Evolutionary conservation across 2,113 vertebrate species (phyloP).

Genomic region (Panthera uncia): DNA sequence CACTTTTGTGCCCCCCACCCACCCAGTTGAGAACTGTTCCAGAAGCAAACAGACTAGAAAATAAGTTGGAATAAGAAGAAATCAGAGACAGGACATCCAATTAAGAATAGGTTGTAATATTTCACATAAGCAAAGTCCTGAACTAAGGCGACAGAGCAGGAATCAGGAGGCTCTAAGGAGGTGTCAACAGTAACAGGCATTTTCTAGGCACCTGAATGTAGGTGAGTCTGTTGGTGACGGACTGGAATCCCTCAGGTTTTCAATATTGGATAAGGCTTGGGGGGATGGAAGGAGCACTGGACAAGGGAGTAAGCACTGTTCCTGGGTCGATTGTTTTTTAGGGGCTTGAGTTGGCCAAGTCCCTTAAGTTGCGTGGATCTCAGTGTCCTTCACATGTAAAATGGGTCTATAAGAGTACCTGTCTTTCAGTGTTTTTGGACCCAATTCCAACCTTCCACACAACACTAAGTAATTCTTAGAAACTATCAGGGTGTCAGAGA

Average conservation of each 20-base stretch:
- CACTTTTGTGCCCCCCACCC: not conserved
- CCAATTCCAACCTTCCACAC: not conserved
- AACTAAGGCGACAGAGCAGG: not conserved
- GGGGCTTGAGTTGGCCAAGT: not conserved
- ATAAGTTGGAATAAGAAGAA: not conserved
- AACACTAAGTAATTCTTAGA: not conserved
- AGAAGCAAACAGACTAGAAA: not conserved
- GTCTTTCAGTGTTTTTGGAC: not conserved
- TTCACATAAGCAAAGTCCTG: not conserved
- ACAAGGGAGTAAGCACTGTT: not conserved
- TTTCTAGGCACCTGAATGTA: not conserved
- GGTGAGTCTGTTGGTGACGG: not conserved
- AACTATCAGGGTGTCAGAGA: not conserved
- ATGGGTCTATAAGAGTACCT: not conserved
- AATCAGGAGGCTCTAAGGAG: not conserved
- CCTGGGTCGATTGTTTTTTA: not conserved
- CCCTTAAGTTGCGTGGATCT: not conserved
- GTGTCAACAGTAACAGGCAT: no score
- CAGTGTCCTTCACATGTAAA: not conserved
- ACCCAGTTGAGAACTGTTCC: not conserved
- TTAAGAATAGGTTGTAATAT: not conserved
- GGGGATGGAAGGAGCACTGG: not conserved
- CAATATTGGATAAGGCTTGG: not conserved
- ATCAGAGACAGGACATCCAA: not conserved
- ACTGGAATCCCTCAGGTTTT: not conserved